Conservation (phyloP, 2,888 invertebrate genomes). For the Mellilla xanthometata region DNA sequence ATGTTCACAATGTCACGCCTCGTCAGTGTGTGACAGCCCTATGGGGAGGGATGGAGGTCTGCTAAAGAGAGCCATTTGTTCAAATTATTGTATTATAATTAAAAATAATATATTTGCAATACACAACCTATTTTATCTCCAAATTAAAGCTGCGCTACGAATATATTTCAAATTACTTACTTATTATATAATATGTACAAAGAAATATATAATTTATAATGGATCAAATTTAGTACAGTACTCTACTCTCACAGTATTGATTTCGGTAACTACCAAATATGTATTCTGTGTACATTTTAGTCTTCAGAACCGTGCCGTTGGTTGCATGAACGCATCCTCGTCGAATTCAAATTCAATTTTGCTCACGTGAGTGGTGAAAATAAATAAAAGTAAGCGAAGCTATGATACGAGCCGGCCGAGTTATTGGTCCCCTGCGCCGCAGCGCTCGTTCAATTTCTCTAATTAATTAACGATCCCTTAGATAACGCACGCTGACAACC, state of each 20-base stretch:
- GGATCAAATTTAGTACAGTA: no score
- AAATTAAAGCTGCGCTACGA: no score
- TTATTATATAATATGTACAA: no score
- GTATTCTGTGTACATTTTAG: no score
- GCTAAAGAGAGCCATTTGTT: no score
- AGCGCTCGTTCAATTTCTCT: slow-evolving; percentile 81
- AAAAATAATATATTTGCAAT: no score
- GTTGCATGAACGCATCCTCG: slow-evolving; percentile 51
- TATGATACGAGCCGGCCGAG: slow-evolving; percentile 81
- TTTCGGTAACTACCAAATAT: no score
- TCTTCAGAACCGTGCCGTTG: slow-evolving; percentile 27
- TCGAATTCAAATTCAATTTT: slow-evolving; percentile 75
- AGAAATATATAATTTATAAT: no score
- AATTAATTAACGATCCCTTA: slow-evolving; percentile 82
- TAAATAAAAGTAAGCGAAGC: slow-evolving; percentile 75
- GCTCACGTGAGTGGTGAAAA: slow-evolving; percentile 80
- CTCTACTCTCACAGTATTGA: no score
- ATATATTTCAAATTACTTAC: no score
- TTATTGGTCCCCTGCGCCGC: slow-evolving; percentile 78
- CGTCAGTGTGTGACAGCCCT: slow-evolving; percentile 40
- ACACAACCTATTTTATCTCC: no score
- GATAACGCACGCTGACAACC: slow-evolving; percentile 80
- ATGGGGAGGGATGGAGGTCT: slow-evolving; percentile 7
- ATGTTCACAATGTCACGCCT: slow-evolving; percentile 58
- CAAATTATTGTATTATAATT: no score